phyloP scores from a whole-genome alignment of 2,797 vertebrate species.

The Telmatherina bonti region DNA sequence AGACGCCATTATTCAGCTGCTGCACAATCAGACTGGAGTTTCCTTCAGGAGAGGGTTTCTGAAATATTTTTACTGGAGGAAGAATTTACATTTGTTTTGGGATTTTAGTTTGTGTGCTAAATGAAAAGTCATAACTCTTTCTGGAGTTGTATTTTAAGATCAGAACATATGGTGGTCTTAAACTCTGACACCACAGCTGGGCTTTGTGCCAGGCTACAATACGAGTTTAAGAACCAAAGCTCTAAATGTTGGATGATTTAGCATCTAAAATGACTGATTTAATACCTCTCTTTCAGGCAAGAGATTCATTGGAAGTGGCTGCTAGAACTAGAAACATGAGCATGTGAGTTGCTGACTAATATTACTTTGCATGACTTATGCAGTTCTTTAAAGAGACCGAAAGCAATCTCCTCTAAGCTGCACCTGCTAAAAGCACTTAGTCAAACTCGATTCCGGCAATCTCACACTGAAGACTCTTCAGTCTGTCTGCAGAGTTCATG shows the following conservation, averaged over 20 bases:
- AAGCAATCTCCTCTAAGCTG: not conserved
- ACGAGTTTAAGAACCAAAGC: not conserved
- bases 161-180: not conserved
- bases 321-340: not conserved
- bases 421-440: not conserved
- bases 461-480: not conserved
- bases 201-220: not conserved
- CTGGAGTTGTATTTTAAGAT: no score
- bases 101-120: no score
- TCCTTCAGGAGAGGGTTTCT: no score
- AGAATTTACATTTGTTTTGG: no score
- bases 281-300: not conserved
- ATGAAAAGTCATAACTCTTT: no score
- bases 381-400: slow-evolving; percentile 4
- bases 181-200: not conserved
- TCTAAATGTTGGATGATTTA: not conserved
- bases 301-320: slow-evolving; percentile 1
- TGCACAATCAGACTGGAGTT: no score
- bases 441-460: not conserved
- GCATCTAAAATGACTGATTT: not conserved
- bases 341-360: not conserved
- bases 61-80: no score
- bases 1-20: no score
- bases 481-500: not conserved
- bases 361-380: not conserved